Percentiles rank a stretch among this genome's conserved stretches.
Conservation (phyloP, 2,797 vertebrate genomes). For the Brotula barbata region DNA sequence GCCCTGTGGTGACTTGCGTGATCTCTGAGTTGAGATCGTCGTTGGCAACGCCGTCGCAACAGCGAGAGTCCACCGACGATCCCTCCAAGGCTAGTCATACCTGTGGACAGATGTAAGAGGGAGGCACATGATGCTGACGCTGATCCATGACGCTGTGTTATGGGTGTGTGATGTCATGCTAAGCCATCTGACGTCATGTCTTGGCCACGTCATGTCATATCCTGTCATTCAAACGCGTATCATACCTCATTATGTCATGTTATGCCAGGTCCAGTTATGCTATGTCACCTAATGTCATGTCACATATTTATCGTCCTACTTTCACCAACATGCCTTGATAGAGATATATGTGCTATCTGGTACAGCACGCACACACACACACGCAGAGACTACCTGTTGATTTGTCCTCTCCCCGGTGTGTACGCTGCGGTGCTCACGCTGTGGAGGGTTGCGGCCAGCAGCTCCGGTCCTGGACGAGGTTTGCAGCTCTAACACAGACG, state of each 20-base stretch:
- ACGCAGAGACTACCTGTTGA: conserved; percentile 82
- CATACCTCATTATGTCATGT: no score
- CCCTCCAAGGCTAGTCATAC: conserved; percentile 96
- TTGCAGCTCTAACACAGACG: conserved; percentile 89
- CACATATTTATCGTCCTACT: no score
- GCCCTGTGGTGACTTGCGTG: conserved; percentile 81
- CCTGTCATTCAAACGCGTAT: no score
- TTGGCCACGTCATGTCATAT: no score
- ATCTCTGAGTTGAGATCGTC: conserved; percentile 86
- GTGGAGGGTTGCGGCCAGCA: conserved; percentile 78
- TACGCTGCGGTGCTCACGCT: conserved; percentile 84
- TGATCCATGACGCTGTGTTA: no score
- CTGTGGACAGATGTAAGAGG: conserved; percentile 45
- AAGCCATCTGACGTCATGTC: no score
- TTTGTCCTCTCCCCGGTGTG: conserved; percentile 92
- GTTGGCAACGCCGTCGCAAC: conserved; percentile 67
- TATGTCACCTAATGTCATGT: no score
- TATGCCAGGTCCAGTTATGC: no score
- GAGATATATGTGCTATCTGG: no score
- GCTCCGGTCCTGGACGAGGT: conserved; percentile 88
- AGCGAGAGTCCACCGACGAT: conserved; percentile 82
- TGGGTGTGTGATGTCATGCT: no score
- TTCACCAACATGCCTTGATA: no score
- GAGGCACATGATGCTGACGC: not conserved
- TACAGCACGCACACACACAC: not conserved